Evolutionary conservation across 2,113 vertebrate species (phyloP), one percentile per base, ranked within the genome.

Genomic region (Plotosus lineatus): DNA sequence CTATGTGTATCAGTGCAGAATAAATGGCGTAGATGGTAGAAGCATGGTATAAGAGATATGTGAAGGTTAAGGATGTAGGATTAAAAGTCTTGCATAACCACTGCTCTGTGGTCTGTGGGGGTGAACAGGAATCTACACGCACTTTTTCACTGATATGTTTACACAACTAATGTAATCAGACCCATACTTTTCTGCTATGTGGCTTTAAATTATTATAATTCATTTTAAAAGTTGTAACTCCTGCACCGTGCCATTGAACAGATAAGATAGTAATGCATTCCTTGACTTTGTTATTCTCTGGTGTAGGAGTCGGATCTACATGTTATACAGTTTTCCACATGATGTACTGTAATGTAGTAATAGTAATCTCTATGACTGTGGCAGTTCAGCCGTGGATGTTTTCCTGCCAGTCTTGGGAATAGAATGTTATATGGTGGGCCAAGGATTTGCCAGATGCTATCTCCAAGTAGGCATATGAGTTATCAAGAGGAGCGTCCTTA

Each of bases 71-170:
- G 77, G 74, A 83, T 76, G 71, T 55, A 74, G 82, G 86, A 89
- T 90, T 89, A 88, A 75, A 46, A 48, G 61, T 84, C 87, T 89
- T 87, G 85, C 88, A 82, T 90, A 87, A 89, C 73, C 68, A 73
- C 75, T 83, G 82, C 56, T n/a, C n/a, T n/a, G n/a, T 74, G 56
- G 80, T 85, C 50, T 86, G 76, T 68, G 71, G 81, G 84, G 80
- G 82, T 80, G 84, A 72, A 85, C 72, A 53, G 51, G 60, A 76
- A 74, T 73, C 28, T 38, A 14, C 11, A 15, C 23, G 31, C 11
- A 14, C 12, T 38, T 31, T 26, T 31, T 72, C 53, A 51, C 55
- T 0, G 4, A 42, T 19, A 60, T 53, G 26, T 42, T 58, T 58
- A 60, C 74, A 44, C 79, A 69, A 33, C 44, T 50, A 44, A 26